These are phyloP conservation scores for Trachymyrmex cornetzi DNA, from an alignment of 1,140 invertebrate genomes.

Conservation along the genomic window DNA sequence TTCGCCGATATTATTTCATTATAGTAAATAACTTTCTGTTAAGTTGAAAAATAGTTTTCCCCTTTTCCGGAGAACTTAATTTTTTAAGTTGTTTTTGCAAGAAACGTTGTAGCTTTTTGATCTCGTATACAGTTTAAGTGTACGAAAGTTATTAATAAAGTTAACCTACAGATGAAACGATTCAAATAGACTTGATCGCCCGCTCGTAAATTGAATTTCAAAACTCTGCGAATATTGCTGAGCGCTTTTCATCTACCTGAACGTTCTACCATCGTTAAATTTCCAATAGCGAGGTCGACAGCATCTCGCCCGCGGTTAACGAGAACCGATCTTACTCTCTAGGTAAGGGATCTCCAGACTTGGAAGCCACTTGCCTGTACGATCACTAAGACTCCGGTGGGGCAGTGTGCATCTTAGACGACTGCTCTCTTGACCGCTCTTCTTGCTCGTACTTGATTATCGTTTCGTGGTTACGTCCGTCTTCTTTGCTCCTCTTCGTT, in stretches of 20 bases:
- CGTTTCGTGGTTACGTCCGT: constrained; percentile 34
- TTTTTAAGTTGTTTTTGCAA: neutral
- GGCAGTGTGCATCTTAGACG: constrained; percentile 18
- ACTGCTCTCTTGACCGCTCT: neutral
- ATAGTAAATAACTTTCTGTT: too few species aligned
- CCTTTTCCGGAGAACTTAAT: too few species aligned
- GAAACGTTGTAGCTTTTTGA: neutral
- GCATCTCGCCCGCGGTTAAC: constrained; percentile 48
- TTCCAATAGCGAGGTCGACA: constrained; percentile 41
- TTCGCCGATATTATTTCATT: too few species aligned
- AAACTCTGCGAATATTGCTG: neutral
- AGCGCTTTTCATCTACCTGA: constrained; percentile 15
- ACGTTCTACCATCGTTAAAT: constrained; percentile 19
- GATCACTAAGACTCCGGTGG: constrained; percentile 8
- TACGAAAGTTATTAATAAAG: constrained; percentile 23
- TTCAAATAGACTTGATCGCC: neutral
- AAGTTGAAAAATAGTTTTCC: too few species aligned
- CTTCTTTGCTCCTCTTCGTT: neutral
- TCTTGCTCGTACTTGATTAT: constrained; percentile 41
- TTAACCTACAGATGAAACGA: constrained; percentile 7
- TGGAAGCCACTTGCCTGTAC: constrained; percentile 33
- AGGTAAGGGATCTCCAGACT: neutral
- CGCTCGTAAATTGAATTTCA: constrained; percentile 37
- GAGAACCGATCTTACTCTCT: constrained; percentile 46
- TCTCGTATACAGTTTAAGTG: neutral